phyloP scores from a whole-genome alignment of 2,797 vertebrate species.

The Dicrostonyx torquatus region DNA sequence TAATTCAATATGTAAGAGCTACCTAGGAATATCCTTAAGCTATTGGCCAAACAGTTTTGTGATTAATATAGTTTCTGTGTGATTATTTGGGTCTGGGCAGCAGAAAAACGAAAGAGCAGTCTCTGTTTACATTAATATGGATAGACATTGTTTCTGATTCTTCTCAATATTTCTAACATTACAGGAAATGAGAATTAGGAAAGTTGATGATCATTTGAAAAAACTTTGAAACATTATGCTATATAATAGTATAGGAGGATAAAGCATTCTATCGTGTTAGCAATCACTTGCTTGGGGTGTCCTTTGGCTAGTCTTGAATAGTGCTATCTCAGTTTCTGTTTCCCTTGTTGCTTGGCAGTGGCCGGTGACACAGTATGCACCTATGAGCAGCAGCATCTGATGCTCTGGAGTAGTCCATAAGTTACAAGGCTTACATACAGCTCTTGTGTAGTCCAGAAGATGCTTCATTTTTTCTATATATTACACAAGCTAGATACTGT shows the following conservation, averaged over 20 bases:
- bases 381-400: too few species aligned
- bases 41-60: too few species aligned
- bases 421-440: not conserved
- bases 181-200: not conserved
- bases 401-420: not conserved
- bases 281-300: not conserved
- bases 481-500: not conserved
- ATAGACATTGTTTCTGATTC: not conserved
- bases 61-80: too few species aligned
- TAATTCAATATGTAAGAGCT: too few species aligned
- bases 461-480: not conserved
- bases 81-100: too few species aligned
- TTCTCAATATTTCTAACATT: conserved; percentile 6
- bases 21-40: too few species aligned
- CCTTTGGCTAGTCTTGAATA: not conserved
- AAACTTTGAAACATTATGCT: not conserved
- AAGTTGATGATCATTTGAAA: not conserved
- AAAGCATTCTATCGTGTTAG: not conserved
- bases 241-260: not conserved
- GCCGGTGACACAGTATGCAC: too few species aligned
- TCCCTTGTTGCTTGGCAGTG: not conserved
- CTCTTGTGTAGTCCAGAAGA: not conserved
- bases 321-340: not conserved
- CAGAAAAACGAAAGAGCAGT: too few species aligned
- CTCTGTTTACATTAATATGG: not conserved